Conservation (phyloP, 2,888 invertebrate genomes). For the Lutraria lutraria region DNA sequence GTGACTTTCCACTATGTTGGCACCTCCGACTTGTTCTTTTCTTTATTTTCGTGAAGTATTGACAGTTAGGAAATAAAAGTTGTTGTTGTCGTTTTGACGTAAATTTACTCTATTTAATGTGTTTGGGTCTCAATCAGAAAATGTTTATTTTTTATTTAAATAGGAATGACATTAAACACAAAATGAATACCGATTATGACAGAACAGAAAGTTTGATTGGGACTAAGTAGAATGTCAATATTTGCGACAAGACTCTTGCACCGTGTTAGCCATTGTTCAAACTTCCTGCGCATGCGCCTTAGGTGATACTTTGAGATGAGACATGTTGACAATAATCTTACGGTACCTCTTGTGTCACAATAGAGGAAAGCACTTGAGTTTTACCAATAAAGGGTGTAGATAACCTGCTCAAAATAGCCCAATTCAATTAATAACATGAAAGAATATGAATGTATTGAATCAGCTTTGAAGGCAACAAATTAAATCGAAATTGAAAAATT, state of each 20-base stretch:
- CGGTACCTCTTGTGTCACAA: not conserved
- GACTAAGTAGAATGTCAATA: not conserved
- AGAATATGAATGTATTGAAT: slow-evolving; percentile 40
- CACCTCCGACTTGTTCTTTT: not conserved
- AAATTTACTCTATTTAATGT: not conserved
- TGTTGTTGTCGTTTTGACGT: not conserved
- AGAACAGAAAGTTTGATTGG: not conserved
- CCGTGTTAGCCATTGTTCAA: not conserved
- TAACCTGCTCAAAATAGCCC: slow-evolving; percentile 36
- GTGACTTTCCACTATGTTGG: not conserved
- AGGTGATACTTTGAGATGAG: not conserved
- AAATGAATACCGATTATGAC: not conserved
- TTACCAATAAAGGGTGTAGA: slow-evolving; percentile 19
- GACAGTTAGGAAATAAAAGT: not conserved
- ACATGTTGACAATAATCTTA: not conserved
- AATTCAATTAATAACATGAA: slow-evolving; percentile 54
- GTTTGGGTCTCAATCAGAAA: not conserved
- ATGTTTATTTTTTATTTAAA: not conserved
- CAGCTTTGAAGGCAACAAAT: slow-evolving; percentile 50
- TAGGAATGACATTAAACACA: not conserved
- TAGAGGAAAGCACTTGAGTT: slow-evolving; percentile 25
- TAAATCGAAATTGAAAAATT: slow-evolving; percentile 55
- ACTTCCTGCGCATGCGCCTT: not conserved
- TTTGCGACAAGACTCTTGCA: not conserved
- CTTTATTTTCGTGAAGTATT: not conserved